Percentiles rank a stretch among this genome's conserved stretches.
phyloP scores from a whole-genome alignment of 2,797 vertebrate genomes.

The Protonibea diacanthus region DNA sequence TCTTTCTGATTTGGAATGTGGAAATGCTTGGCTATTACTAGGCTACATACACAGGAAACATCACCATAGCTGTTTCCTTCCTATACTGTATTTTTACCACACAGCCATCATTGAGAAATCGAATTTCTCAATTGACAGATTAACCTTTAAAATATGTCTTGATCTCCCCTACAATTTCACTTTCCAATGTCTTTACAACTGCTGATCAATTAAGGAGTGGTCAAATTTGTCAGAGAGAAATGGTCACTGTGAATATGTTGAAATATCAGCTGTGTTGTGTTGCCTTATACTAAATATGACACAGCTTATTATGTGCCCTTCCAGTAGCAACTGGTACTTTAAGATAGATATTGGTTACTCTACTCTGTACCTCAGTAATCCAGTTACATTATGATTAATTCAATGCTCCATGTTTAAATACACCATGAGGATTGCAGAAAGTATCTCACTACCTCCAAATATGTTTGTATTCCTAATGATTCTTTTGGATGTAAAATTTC shows the following conservation, averaged over 20 bases:
- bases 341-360: too few species aligned
- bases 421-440: not conserved
- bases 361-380: not conserved
- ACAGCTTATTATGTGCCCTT: not conserved
- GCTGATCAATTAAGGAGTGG: too few species aligned
- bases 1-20: not conserved
- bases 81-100: not conserved
- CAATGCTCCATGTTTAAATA: not conserved
- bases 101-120: not conserved
- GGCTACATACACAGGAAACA: not conserved
- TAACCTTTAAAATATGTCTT: too few species aligned
- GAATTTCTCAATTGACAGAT: too few species aligned
- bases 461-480: not conserved
- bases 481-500: not conserved
- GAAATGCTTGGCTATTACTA: too few species aligned
- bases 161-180: too few species aligned
- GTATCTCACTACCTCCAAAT: not conserved
- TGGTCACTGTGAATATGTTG: too few species aligned
- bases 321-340: not conserved
- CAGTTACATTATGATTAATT: not conserved
- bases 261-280: not conserved
- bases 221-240: too few species aligned
- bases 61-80: not conserved
- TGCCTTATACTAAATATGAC: not conserved
- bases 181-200: too few species aligned